A percentile compares a stretch with the other conserved stretches of the same genome.
Evolutionary conservation across 2,113 vertebrate genomes (phyloP).

Genomic region (Herpailurus yagouaroundi): DNA sequence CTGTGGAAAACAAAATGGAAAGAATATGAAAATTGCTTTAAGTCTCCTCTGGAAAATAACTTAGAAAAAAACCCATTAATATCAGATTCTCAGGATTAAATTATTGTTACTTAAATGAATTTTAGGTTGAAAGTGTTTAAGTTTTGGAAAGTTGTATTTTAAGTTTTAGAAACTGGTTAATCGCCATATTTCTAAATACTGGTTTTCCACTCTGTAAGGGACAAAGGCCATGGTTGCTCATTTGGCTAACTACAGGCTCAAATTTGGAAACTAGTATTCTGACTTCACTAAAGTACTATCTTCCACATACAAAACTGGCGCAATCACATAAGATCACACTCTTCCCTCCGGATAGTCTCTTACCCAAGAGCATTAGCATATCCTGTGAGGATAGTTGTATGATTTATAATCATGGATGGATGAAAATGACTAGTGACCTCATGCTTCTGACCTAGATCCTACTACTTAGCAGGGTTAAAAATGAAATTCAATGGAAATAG

Average conservation of each 20-base stretch:
- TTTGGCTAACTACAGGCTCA: not conserved
- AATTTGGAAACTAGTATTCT: not conserved
- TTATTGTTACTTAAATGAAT: constrained; percentile 38
- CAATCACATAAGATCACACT: not conserved
- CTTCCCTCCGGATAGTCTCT: not conserved
- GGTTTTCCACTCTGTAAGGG: constrained; percentile 4
- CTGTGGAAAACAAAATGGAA: constrained; percentile 62
- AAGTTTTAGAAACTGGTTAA: constrained; percentile 31
- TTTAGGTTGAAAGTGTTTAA: constrained; percentile 27
- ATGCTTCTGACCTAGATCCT: not conserved
- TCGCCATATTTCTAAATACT: not conserved
- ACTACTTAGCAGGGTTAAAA: not conserved
- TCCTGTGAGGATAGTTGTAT: not conserved
- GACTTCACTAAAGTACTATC: not conserved
- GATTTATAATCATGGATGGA: not conserved
- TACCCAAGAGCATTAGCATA: not conserved
- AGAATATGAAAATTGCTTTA: constrained; percentile 59
- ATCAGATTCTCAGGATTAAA: constrained; percentile 53
- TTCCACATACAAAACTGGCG: not conserved
- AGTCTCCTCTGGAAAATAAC: constrained; percentile 58
- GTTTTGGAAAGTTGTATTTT: constrained; percentile 48
- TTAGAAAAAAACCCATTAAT: constrained; percentile 41
- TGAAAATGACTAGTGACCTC: constrained; percentile 35
- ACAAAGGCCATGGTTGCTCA: not conserved
- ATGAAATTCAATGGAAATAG: not conserved